These are phyloP conservation scores for Mylabris sibirica DNA, from an alignment of 2,888 invertebrate species.

Conservation along the genomic window DNA sequence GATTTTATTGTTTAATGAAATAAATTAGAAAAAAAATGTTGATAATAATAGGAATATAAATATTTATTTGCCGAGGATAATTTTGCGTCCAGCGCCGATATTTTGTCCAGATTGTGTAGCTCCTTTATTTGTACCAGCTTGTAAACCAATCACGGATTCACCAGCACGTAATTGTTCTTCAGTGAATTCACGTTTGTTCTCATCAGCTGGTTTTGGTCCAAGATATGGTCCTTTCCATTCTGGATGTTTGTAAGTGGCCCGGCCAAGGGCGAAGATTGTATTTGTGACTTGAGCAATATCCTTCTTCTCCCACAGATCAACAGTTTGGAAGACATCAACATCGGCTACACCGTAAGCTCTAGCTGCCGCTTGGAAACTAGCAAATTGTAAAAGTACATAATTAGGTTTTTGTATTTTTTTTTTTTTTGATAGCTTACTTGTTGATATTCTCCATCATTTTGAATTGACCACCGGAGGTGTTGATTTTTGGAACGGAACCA, in stretches of 20 bases:
- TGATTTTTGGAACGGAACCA: slow-evolving; percentile 88
- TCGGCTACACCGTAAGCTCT: slow-evolving; percentile 89
- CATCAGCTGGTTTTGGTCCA: slow-evolving; percentile 94
- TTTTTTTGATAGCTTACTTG: slow-evolving; percentile 68
- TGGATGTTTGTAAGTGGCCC: slow-evolving; percentile 59
- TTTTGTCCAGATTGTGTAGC: slow-evolving; percentile 92
- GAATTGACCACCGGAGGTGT: slow-evolving; percentile 95
- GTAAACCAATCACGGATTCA: slow-evolving; percentile 89
- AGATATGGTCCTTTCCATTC: slow-evolving; percentile 77
- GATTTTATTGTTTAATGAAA: slow-evolving; percentile 37
- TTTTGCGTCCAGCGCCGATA: slow-evolving; percentile 89
- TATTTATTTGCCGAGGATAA: slow-evolving; percentile 85
- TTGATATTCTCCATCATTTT: slow-evolving; percentile 99
- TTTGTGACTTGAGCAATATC: slow-evolving; percentile 86
- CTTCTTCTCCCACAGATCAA: slow-evolving; percentile 95
- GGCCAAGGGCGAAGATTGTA: slow-evolving; percentile 85
- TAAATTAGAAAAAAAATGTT: slow-evolving; percentile 38
- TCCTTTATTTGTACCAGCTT: slow-evolving; percentile 96
- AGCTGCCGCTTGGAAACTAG: slow-evolving; percentile 86
- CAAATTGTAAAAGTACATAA: slow-evolving; percentile 29
- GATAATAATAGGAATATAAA: slow-evolving; percentile 21
- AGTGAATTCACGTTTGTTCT: slow-evolving; percentile 92
- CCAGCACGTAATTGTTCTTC: slow-evolving; percentile 92
- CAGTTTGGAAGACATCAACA: slow-evolving; percentile 95
- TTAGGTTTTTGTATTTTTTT: background rate